These are phyloP conservation scores for Oscheius sp. DNA, from an alignment of 2,888 invertebrate species.

Conservation along the genomic window DNA sequence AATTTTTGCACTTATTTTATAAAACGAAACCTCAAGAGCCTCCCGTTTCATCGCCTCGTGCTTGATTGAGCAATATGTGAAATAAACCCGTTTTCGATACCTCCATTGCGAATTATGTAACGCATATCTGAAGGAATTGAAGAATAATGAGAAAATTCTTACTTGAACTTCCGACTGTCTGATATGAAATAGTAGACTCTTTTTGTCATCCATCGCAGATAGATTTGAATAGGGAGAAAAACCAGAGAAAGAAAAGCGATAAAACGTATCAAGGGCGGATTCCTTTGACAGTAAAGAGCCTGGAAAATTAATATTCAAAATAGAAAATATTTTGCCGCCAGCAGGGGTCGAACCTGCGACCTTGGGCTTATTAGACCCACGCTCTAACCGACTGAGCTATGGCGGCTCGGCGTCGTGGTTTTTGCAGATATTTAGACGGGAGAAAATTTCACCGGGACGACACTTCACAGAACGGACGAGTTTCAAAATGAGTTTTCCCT, in stretches of 20 bases:
- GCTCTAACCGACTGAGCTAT: slow-evolving; percentile 70
- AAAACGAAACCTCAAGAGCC: slow-evolving; percentile 39
- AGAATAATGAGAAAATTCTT: slow-evolving; percentile 8
- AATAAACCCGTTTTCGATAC: slow-evolving; percentile 68
- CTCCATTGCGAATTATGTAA: slow-evolving; percentile 67
- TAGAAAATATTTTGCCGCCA: slow-evolving; percentile 64
- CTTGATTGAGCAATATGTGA: slow-evolving; percentile 68
- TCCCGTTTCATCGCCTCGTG: slow-evolving; percentile 52
- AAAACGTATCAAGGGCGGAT: slow-evolving; percentile 66
- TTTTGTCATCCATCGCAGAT: slow-evolving; percentile 64
- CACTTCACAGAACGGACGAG: no score
- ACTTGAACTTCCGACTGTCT: slow-evolving; percentile 65
- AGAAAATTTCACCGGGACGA: no score
- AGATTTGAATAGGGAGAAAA: slow-evolving; percentile 67
- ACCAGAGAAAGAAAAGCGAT: slow-evolving; percentile 66
- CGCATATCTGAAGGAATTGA: slow-evolving; percentile 49
- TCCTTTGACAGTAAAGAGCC: slow-evolving; percentile 44
- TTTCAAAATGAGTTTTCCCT: no score
- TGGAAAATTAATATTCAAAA: slow-evolving; percentile 21
- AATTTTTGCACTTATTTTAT: no score
- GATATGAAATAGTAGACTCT: slow-evolving; percentile 68
- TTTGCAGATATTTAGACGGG: no score
- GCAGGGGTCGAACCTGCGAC: slow-evolving; percentile 70
- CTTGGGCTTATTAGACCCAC: slow-evolving; percentile 70
- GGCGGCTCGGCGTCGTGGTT: no score